Evolutionary conservation across 2,113 vertebrate genomes (phyloP).

Genomic region (Pituophis catenifer): DNA sequence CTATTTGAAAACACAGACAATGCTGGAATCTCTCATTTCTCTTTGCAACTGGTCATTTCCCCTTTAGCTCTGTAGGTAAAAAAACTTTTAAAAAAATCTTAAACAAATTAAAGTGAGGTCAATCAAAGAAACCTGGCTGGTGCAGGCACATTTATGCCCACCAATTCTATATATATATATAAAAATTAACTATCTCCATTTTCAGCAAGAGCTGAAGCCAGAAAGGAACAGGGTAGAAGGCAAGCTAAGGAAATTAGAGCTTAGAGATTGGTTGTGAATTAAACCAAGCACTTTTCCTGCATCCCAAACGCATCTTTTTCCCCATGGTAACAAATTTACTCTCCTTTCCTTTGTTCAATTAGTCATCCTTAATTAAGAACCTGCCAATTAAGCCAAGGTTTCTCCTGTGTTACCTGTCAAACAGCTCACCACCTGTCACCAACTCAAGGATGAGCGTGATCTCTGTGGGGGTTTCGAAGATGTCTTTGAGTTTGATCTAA

Average conservation of each 20-base stretch:
- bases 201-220: too few relatives aligned
- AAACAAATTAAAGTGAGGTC: neutral
- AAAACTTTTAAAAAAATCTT: neutral
- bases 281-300: neutral
- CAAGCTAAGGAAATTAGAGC: neutral
- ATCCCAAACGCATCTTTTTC: neutral
- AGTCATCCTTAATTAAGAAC: constrained; percentile 16
- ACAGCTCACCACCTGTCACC: constrained; percentile 88
- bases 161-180: neutral
- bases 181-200: neutral
- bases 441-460: constrained; percentile 85
- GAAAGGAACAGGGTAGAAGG: neutral
- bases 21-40: neutral
- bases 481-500: constrained; percentile 89
- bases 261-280: neutral
- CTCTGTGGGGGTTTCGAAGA: constrained; percentile 83
- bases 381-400: neutral
- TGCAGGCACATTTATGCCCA: neutral
- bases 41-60: neutral
- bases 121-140: neutral
- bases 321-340: neutral
- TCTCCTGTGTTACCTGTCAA: constrained; percentile 76
- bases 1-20: neutral
- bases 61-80: neutral
- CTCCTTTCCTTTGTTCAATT: neutral